Conservation (phyloP, 2,113 vertebrate species). For the Oceanodroma tethys region DNA sequence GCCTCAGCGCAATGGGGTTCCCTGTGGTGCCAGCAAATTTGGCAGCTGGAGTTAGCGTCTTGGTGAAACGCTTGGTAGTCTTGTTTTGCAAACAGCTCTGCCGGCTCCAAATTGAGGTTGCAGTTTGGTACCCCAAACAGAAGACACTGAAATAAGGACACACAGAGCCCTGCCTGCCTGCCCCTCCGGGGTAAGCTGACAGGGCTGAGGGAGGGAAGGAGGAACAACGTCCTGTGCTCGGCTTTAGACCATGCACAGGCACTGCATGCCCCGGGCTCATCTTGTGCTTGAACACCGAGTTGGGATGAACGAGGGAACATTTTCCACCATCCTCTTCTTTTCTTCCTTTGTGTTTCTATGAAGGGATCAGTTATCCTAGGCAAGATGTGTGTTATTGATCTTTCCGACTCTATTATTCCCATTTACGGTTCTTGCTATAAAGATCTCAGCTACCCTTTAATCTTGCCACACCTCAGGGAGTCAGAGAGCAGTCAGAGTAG, state of each 20-base stretch:
- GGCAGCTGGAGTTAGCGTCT: neutral
- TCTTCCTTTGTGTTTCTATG: neutral
- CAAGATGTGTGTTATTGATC: neutral
- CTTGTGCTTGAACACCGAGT: neutral
- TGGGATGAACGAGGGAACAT: neutral
- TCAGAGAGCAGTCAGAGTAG: neutral
- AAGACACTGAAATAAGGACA: neutral
- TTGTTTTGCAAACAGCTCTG: neutral
- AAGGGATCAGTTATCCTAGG: neutral
- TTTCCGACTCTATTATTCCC: neutral
- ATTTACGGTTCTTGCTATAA: neutral
- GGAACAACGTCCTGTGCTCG: neutral
- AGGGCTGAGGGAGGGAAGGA: neutral
- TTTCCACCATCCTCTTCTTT: neutral
- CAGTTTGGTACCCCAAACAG: neutral
- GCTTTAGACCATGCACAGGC: neutral
- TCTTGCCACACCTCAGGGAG: neutral
- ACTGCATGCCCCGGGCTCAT: neutral
- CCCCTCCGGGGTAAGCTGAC: neutral
- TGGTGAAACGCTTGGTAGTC: accelerated
- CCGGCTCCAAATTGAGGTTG: neutral
- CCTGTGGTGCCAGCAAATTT: neutral
- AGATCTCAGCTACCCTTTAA: neutral
- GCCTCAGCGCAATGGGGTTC: neutral
- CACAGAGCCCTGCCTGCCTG: neutral